Evolutionary conservation across 2,888 invertebrate genomes (phyloP).

Genomic region (Axea sp.): DNA sequence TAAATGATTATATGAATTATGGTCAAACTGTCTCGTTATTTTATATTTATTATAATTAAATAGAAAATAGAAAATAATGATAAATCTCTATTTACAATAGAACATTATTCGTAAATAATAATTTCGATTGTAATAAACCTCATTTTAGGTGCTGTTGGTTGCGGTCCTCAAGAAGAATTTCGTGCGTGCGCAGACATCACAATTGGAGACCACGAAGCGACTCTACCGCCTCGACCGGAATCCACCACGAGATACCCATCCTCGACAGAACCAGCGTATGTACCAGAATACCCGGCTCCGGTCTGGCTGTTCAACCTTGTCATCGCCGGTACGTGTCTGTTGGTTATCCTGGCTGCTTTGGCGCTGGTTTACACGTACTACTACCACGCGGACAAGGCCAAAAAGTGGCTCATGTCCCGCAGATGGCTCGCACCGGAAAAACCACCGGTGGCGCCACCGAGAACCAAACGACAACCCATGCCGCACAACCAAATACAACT

Average conservation of each 20-base stretch:
- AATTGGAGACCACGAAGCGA: constrained; percentile 82
- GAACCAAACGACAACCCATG: constrained; percentile 71
- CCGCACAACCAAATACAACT: constrained; percentile 65
- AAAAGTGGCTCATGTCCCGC: constrained; percentile 82
- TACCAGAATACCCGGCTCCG: constrained; percentile 72
- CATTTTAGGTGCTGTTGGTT: constrained; percentile 87
- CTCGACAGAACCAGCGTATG: constrained; percentile 81
- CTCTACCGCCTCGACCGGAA: constrained; percentile 79
- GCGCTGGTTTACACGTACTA: constrained; percentile 87
- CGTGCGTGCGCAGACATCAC: constrained; percentile 91
- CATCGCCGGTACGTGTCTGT: constrained; percentile 84
- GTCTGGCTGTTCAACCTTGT: constrained; percentile 78
- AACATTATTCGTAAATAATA: no score
- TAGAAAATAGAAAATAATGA: no score
- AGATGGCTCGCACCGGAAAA: constrained; percentile 67
- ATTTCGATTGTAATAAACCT: no score
- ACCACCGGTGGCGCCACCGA: constrained; percentile 76
- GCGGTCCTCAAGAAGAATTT: constrained; percentile 94
- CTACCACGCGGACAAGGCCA: constrained; percentile 86
- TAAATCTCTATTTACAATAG: no score
- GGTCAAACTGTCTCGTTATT: no score
- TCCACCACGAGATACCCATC: constrained; percentile 79
- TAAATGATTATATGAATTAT: no score
- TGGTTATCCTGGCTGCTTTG: constrained; percentile 84
- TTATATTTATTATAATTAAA: no score